phyloP scores from a whole-genome alignment of 1,140 invertebrate genomes.

The Neodiprion virginianus region DNA sequence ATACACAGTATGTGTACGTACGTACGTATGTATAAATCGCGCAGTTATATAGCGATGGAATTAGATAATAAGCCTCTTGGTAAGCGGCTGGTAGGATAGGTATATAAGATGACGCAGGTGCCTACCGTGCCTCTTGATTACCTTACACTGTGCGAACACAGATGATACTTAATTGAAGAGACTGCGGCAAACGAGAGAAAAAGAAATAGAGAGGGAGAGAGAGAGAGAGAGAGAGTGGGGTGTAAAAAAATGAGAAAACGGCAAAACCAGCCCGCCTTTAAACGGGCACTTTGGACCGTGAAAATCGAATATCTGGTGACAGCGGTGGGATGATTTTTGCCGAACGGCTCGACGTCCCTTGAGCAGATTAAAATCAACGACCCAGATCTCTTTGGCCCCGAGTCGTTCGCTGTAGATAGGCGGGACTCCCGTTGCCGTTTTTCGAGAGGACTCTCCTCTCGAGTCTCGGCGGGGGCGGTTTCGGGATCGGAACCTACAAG shows the following conservation, averaged over 20 bases:
- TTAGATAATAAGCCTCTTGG: too few relatives aligned
- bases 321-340: conserved; percentile 3
- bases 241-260: too few relatives aligned
- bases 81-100: too few relatives aligned
- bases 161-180: background rate
- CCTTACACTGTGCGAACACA: background rate
- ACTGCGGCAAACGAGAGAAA: too few relatives aligned
- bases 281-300: background rate
- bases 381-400: conserved; percentile 53
- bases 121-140: too few relatives aligned
- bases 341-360: conserved; percentile 27
- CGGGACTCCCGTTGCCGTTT: background rate
- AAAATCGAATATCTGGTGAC: background rate
- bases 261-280: too few relatives aligned
- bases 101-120: too few relatives aligned
- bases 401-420: conserved; percentile 32
- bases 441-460: conserved; percentile 3
- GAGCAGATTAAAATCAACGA: conserved; percentile 58
- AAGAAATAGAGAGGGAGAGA: too few relatives aligned
- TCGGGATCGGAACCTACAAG: background rate
- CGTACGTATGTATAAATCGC: too few relatives aligned
- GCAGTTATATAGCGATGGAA: too few relatives aligned
- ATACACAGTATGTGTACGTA: too few relatives aligned
- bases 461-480: background rate
- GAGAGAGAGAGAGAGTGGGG: too few relatives aligned